These are phyloP conservation scores for Drosophila seguyi DNA, from an alignment of 1,140 invertebrate genomes.

Conservation along the genomic window DNA sequence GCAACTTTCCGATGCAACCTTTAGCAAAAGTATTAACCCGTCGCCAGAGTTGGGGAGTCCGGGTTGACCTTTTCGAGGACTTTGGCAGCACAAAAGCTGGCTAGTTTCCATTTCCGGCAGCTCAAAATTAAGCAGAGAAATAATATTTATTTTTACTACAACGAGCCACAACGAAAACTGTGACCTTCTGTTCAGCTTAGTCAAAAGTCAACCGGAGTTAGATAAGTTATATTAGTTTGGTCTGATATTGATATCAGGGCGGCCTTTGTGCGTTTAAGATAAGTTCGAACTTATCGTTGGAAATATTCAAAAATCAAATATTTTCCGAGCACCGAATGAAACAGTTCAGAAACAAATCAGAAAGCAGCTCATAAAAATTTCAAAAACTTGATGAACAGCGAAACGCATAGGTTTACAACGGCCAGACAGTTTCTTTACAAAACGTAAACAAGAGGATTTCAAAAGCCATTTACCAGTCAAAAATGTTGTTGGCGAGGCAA, in stretches of 20 bases:
- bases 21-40: conserved; percentile 28
- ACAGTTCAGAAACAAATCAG: conserved; percentile 32
- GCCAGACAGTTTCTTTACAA: conserved; percentile 9
- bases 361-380: conserved; percentile 11
- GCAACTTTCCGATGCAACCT: conserved; percentile 29
- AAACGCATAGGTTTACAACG: conserved; percentile 8
- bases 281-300: conserved; percentile 31
- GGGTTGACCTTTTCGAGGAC: conserved; percentile 32
- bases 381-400: conserved; percentile 9
- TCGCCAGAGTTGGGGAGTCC: conserved; percentile 15
- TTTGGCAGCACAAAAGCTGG: conserved; percentile 27
- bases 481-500: conserved; percentile 26
- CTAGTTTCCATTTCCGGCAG: conserved; percentile 17
- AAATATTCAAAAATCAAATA: conserved; percentile 44
- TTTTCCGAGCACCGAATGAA: neutral
- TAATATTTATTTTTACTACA: conserved; percentile 41
- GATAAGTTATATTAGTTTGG: conserved; percentile 51
- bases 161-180: neutral
- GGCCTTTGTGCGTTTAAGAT: conserved; percentile 33
- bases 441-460: conserved; percentile 35
- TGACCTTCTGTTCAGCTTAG: conserved; percentile 37
- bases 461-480: conserved; percentile 44
- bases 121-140: conserved; percentile 7
- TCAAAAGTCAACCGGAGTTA: conserved; percentile 40
- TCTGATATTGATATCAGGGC: conserved; percentile 32